phyloP scores from a whole-genome alignment of 2,888 invertebrate genomes.

The Dendrolimus houi region DNA sequence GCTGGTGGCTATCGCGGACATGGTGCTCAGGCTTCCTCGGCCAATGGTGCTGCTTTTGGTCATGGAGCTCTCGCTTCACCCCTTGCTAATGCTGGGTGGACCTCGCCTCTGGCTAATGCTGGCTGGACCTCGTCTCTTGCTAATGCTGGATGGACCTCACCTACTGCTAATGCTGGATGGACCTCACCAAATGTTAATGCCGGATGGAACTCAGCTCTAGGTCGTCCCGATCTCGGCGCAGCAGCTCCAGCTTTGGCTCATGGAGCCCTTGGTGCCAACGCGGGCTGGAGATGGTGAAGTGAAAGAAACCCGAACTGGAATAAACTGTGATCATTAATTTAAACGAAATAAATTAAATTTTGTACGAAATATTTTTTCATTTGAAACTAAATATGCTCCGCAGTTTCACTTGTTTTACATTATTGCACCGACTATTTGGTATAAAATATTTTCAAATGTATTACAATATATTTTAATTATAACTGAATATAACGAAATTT shows the following conservation, averaged over 20 bases:
- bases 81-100: neutral
- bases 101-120: neutral
- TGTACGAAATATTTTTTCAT: neutral
- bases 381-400: neutral
- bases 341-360: neutral
- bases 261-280: constrained; percentile 8
- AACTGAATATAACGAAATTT: no score
- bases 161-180: neutral
- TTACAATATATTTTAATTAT: no score
- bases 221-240: neutral
- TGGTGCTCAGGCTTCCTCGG: constrained; percentile 4
- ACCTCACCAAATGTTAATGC: neutral
- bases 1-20: constrained; percentile 6
- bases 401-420: no score
- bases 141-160: neutral
- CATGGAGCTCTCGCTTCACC: constrained; percentile 9
- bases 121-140: neutral
- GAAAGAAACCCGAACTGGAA: constrained; percentile 9
- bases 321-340: neutral
- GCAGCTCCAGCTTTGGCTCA: constrained; percentile 9
- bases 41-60: constrained; percentile 4
- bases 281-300: neutral
- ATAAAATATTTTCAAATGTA: no score
- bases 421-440: no score
- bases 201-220: neutral